Conservation (phyloP, 2,888 invertebrate genomes). For the Sarcophaga carnaria region DNA sequence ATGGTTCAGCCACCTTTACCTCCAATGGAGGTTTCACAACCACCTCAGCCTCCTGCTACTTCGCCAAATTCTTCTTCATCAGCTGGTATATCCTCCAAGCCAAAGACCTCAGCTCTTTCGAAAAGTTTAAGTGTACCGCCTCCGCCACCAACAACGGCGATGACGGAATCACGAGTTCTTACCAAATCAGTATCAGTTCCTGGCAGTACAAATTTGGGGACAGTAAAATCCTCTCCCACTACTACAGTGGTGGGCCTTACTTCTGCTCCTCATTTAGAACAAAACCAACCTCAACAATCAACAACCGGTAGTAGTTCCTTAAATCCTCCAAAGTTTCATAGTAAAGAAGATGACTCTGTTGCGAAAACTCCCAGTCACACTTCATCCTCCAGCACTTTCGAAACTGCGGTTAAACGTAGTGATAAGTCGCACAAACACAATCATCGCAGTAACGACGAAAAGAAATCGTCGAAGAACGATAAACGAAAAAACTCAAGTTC, state of each 20-base stretch:
- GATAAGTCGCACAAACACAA: slow-evolving; percentile 79
- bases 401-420: slow-evolving; percentile 71
- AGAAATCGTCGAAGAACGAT: slow-evolving; percentile 73
- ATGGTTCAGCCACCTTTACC: slow-evolving; percentile 67
- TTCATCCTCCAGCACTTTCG: slow-evolving; percentile 53
- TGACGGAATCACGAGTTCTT: slow-evolving; percentile 72
- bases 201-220: slow-evolving; percentile 81
- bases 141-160: slow-evolving; percentile 62
- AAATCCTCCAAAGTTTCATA: slow-evolving; percentile 64
- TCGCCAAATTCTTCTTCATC: slow-evolving; percentile 76
- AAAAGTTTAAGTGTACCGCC: slow-evolving; percentile 80
- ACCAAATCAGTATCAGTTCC: slow-evolving; percentile 81
- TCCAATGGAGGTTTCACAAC: slow-evolving; percentile 69
- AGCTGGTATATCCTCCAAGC: slow-evolving; percentile 75
- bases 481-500: slow-evolving; percentile 76
- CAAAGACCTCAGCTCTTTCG: slow-evolving; percentile 76
- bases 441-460: slow-evolving; percentile 78
- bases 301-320: slow-evolving; percentile 67
- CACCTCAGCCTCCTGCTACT: slow-evolving; percentile 66
- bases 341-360: slow-evolving; percentile 77
- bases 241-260: slow-evolving; percentile 34
- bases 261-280: slow-evolving; percentile 59
- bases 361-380: slow-evolving; percentile 64
- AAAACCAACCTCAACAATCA: slow-evolving; percentile 59
- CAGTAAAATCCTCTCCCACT: slow-evolving; percentile 72